phyloP scores from a whole-genome alignment of 2,888 invertebrate genomes.

The Ennomos quercinarius region DNA sequence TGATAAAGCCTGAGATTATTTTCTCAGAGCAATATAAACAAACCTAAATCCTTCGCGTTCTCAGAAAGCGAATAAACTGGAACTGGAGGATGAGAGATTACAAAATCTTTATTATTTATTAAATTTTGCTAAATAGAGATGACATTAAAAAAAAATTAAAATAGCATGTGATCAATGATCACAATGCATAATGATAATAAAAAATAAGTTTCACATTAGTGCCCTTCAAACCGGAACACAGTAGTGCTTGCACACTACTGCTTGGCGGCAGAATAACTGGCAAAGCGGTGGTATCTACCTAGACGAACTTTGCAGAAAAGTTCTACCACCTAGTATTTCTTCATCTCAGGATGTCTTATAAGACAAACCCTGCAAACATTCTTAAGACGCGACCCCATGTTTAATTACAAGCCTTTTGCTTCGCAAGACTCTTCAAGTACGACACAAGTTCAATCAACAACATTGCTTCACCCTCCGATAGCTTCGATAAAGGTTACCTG shows the following conservation, averaged over 20 bases:
- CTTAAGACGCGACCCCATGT: slow-evolving; percentile 39
- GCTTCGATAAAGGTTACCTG: too few relatives aligned
- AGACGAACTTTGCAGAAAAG: too few relatives aligned
- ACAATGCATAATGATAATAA: too few relatives aligned
- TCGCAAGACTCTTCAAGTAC: slow-evolving; percentile 8
- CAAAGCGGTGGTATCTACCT: too few relatives aligned
- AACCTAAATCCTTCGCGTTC: slow-evolving; percentile 20
- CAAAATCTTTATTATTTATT: too few relatives aligned
- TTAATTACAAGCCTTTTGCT: slow-evolving; percentile 16
- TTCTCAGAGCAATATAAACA: slow-evolving; percentile 23
- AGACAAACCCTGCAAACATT: slow-evolving; percentile 35
- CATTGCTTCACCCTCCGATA: slow-evolving; percentile 2
- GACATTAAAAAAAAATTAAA: too few relatives aligned
- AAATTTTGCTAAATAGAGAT: neutral
- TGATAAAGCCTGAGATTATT: slow-evolving; percentile 28
- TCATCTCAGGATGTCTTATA: neutral
- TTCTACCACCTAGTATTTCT: too few relatives aligned
- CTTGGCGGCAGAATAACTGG: too few relatives aligned
- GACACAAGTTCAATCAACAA: slow-evolving; percentile 4
- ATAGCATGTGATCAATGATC: too few relatives aligned
- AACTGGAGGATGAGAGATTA: neutral
- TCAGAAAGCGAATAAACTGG: slow-evolving; percentile 24
- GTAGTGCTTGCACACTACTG: too few relatives aligned
- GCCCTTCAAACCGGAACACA: too few relatives aligned
- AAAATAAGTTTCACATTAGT: too few relatives aligned